Evolutionary conservation across 2,797 vertebrate genomes (phyloP).

Genomic region (Carapus acus): DNA sequence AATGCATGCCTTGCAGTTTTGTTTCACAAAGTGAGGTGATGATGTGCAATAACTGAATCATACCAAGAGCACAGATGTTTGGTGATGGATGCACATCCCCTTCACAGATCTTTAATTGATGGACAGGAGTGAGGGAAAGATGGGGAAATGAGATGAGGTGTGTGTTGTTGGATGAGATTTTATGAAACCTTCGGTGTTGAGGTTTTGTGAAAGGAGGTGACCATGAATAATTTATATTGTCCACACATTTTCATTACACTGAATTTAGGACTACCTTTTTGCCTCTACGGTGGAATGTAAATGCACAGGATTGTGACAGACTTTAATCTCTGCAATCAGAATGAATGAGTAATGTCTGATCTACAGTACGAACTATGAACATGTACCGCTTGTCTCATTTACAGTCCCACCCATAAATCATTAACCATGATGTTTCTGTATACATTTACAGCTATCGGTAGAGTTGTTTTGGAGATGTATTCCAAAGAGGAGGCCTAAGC

Average conservation of each 20-base stretch:
- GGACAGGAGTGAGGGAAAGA: conserved; percentile 19
- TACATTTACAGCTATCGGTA: conserved; percentile 24
- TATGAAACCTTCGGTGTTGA: conserved; percentile 1
- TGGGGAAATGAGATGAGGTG: conserved; percentile 11
- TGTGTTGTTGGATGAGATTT: conserved; percentile 16
- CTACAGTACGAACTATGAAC: conserved; percentile 36
- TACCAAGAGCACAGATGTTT: conserved; percentile 20
- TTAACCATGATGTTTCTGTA: conserved; percentile 22
- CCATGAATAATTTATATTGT: conserved; percentile 3
- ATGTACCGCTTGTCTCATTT: conserved; percentile 34
- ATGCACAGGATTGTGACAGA: conserved; percentile 48
- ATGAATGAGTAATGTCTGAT: conserved; percentile 21
- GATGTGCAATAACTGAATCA: conserved; percentile 39
- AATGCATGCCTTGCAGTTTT: conserved; percentile 27
- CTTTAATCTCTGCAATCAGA: conserved; percentile 41
- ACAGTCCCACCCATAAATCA: conserved; percentile 16
- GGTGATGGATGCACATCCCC: conserved; percentile 10
- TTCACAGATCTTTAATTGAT: conserved; percentile 17
- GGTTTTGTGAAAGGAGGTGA: neutral
- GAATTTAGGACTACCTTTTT: conserved; percentile 46
- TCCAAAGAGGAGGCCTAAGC: conserved; percentile 43
- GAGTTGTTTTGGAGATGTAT: conserved; percentile 31
- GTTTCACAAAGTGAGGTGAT: conserved; percentile 13
- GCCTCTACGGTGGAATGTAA: conserved; percentile 39
- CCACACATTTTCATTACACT: conserved; percentile 44